phyloP scores from a whole-genome alignment of 2,797 vertebrate genomes.

The Pampus argenteus region DNA sequence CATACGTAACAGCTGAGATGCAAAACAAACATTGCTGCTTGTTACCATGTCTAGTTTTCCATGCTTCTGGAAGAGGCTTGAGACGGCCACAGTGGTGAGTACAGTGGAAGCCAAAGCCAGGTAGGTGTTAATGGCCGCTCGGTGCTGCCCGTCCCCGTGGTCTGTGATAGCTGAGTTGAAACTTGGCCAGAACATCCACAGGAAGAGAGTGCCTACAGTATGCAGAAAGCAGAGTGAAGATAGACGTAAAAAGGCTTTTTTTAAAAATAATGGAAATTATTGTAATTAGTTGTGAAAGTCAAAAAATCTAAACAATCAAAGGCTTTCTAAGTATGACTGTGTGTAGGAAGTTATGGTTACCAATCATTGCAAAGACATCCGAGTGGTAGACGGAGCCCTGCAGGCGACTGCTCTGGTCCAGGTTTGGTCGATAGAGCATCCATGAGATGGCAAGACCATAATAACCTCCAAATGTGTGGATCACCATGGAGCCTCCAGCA shows the following conservation, averaged over 20 bases:
- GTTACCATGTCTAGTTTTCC: conserved; percentile 97
- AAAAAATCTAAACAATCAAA: background rate
- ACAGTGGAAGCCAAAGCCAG: conserved; percentile 92
- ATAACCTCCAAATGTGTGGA: conserved; percentile 96
- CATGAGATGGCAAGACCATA: conserved; percentile 94
- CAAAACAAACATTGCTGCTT: background rate
- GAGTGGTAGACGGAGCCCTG: conserved; percentile 92
- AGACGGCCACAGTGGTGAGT: conserved; percentile 91
- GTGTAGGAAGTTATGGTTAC: conserved; percentile 78
- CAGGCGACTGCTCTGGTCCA: conserved; percentile 88
- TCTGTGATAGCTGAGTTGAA: conserved; percentile 94
- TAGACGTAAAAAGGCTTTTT: background rate
- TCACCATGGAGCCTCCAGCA: conserved; percentile 97
- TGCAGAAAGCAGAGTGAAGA: background rate
- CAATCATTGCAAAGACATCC: conserved; percentile 96
- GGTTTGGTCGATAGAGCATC: conserved; percentile 91
- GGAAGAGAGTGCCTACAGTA: conserved; percentile 94
- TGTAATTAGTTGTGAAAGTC: background rate
- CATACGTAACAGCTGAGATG: background rate
- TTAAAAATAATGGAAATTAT: background rate
- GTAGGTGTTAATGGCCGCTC: conserved; percentile 96
- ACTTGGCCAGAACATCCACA: conserved; percentile 99
- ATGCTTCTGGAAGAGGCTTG: conserved; percentile 91
- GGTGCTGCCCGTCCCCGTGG: conserved; percentile 94
- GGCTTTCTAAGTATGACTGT: background rate